These are phyloP conservation scores for Platysteira castanea DNA, from an alignment of 2,113 vertebrate species.

Conservation along the genomic window DNA sequence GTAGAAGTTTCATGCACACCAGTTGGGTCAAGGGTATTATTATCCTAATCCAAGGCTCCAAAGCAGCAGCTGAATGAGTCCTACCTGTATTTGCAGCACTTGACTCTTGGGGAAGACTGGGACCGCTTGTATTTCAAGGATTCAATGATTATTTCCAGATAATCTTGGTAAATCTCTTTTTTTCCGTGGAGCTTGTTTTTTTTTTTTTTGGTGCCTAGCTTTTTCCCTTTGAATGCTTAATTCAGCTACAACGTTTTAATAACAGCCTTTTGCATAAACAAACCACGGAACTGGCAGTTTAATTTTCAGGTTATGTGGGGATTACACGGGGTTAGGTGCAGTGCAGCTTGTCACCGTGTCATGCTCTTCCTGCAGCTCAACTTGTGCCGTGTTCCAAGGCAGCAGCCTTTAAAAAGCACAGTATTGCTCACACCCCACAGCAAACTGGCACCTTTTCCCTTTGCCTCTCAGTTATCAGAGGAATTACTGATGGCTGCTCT, in stretches of 20 bases:
- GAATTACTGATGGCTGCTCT: background rate
- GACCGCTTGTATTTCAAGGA: background rate
- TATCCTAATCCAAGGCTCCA: background rate
- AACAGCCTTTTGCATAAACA: background rate
- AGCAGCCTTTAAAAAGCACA: rapidly evolving
- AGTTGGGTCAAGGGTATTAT: background rate
- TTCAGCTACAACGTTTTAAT: background rate
- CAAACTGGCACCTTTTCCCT: background rate
- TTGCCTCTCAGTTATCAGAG: background rate
- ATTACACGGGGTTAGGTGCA: background rate
- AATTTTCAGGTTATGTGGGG: background rate
- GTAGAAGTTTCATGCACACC: background rate
- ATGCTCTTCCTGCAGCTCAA: background rate
- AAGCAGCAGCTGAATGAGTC: background rate
- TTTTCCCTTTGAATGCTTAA: background rate
- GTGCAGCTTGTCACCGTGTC: background rate
- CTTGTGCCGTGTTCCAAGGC: background rate
- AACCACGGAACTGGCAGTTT: background rate
- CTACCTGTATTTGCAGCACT: background rate
- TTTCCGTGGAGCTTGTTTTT: background rate
- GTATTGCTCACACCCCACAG: background rate
- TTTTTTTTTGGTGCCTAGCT: background rate
- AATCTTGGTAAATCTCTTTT: background rate
- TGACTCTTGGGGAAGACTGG: background rate
- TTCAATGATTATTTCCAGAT: background rate